These are phyloP conservation scores for Glyphotaelius pellucidus DNA, from an alignment of 2,888 invertebrate genomes.

Conservation along the genomic window DNA sequence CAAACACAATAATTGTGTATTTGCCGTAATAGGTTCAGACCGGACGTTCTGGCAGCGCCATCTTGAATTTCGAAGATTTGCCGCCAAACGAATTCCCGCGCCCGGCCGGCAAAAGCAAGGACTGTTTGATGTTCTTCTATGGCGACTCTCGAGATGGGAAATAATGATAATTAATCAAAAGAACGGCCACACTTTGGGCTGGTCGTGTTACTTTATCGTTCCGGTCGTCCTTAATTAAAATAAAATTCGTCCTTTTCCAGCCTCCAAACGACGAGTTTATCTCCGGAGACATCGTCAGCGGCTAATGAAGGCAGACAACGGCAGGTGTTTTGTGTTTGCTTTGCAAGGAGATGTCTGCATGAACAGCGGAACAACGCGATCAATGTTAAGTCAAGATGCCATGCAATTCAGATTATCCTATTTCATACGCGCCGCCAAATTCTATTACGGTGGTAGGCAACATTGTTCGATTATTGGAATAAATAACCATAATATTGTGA, in stretches of 20 bases:
- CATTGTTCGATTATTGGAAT: too few relatives aligned
- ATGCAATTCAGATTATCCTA: too few relatives aligned
- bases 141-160: slow-evolving; percentile 37
- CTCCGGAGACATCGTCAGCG: slow-evolving; percentile 8
- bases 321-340: slow-evolving; percentile 3
- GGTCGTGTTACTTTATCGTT: slow-evolving; percentile 41
- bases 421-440: neutral
- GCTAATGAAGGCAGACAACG: slow-evolving; percentile 9
- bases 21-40: slow-evolving; percentile 27
- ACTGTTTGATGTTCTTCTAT: slow-evolving; percentile 38
- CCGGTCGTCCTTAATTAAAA: slow-evolving; percentile 43
- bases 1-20: slow-evolving; percentile 53
- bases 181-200: neutral
- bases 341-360: slow-evolving; percentile 4
- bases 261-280: slow-evolving; percentile 4
- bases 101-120: slow-evolving; percentile 29
- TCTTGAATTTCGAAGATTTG: slow-evolving; percentile 43
- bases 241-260: slow-evolving; percentile 26
- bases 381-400: too few relatives aligned
- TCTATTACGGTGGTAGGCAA: neutral
- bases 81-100: slow-evolving; percentile 55
- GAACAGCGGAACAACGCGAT: neutral
- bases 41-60: slow-evolving; percentile 41
- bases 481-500: neutral
- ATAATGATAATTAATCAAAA: slow-evolving; percentile 36